These are phyloP conservation scores for Theretra japonica DNA, from an alignment of 2,888 invertebrate genomes.

Conservation along the genomic window DNA sequence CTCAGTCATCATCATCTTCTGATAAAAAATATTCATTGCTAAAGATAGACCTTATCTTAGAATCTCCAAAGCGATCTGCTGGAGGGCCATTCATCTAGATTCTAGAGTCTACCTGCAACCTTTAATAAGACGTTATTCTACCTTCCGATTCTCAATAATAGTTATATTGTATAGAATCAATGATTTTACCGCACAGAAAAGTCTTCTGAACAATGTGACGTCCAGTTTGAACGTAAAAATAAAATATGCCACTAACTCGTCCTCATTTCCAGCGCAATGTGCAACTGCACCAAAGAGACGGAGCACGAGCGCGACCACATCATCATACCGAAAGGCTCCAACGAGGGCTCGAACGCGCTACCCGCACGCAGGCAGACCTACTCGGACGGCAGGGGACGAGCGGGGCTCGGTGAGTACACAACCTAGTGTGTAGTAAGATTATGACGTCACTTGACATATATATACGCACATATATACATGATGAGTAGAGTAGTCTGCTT, in stretches of 20 bases:
- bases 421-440: not conserved
- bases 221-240: not conserved
- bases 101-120: too few species aligned
- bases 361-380: conserved; percentile 87
- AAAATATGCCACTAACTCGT: not conserved
- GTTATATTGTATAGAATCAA: too few species aligned
- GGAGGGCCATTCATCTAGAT: too few species aligned
- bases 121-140: too few species aligned
- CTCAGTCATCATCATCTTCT: too few species aligned
- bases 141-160: too few species aligned
- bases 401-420: conserved; percentile 68
- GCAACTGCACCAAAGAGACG: conserved; percentile 84
- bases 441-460: not conserved
- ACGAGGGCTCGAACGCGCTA: conserved; percentile 87
- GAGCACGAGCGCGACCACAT: conserved; percentile 84
- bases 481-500: conserved; percentile 44
- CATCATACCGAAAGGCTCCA: conserved; percentile 86
- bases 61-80: too few species aligned
- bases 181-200: too few species aligned
- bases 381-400: conserved; percentile 73
- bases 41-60: too few species aligned
- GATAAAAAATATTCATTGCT: too few species aligned
- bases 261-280: conserved; percentile 86
- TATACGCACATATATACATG: not conserved
- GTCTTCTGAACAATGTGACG: conserved; percentile 31